phyloP scores from a whole-genome alignment of 2,797 vertebrate species.

The Coranthus polyacanthus region DNA sequence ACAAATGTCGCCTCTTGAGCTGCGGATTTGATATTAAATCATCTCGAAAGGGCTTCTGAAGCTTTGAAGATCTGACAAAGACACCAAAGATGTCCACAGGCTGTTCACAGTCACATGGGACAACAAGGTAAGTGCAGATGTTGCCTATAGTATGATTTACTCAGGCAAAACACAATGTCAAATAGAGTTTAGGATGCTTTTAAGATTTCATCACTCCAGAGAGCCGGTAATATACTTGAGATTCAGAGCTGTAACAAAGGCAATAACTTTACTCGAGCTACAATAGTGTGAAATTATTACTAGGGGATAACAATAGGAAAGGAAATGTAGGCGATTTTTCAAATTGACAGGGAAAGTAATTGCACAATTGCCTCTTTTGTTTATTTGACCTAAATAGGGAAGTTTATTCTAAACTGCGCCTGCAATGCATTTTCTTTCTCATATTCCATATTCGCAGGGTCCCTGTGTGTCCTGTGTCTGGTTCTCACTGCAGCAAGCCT shows the following conservation, averaged over 20 bases:
- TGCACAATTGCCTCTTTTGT: constrained; percentile 21
- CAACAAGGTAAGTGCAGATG: constrained; percentile 36
- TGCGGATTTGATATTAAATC: constrained; percentile 4
- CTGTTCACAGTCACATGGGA: neutral
- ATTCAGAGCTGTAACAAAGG: neutral
- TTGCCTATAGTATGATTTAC: constrained; percentile 5
- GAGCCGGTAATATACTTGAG: neutral
- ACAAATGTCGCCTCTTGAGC: neutral
- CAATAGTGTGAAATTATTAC: neutral
- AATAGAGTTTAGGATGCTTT: neutral
- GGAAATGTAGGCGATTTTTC: constrained; percentile 7
- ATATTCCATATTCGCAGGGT: constrained; percentile 43
- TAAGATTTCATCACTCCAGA: neutral
- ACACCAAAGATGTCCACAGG: neutral
- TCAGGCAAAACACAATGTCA: neutral
- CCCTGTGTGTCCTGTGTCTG: constrained; percentile 24
- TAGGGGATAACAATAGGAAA: constrained; percentile 1
- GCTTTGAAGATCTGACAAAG: constrained; percentile 13
- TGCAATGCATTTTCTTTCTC: constrained; percentile 13
- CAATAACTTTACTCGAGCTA: neutral
- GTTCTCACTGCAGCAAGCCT: constrained; percentile 7
- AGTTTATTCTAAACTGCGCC: constrained; percentile 12
- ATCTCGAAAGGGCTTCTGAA: neutral
- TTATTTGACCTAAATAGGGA: constrained; percentile 30
- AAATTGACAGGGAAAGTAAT: constrained; percentile 7